Conservation (phyloP, 2,113 vertebrate species). For the Leucoraja erinaceus region DNA sequence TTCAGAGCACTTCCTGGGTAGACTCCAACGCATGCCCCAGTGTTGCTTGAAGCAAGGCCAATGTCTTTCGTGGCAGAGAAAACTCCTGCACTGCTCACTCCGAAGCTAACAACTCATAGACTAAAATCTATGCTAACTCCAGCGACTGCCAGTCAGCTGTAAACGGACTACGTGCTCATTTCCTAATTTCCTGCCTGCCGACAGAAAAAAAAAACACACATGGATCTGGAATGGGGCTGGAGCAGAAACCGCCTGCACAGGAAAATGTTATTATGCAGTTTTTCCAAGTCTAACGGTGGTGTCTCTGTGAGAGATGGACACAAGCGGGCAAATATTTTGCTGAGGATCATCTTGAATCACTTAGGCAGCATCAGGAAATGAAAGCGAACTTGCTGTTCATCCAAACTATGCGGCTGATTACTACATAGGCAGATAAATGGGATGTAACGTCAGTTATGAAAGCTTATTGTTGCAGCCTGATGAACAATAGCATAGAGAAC, state of each 20-base stretch:
- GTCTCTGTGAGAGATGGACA: not conserved
- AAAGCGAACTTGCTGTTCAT: not conserved
- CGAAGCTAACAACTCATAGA: constrained; percentile 49
- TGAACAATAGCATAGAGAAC: not conserved
- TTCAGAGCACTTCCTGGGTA: constrained; percentile 62
- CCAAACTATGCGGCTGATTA: not conserved
- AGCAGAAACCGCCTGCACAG: constrained; percentile 16
- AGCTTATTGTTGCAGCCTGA: not conserved
- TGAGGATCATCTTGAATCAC: not conserved
- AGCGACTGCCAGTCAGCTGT: constrained; percentile 46
- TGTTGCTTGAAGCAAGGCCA: constrained; percentile 55
- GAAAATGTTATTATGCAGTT: not conserved
- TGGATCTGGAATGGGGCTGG: not conserved
- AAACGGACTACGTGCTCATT: constrained; percentile 49
- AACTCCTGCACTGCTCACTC: constrained; percentile 57
- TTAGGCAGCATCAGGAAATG: not conserved
- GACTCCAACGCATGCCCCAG: constrained; percentile 64
- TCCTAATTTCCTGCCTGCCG: constrained; percentile 41
- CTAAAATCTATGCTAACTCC: constrained; percentile 56
- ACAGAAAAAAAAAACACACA: not conserved
- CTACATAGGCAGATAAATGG: not conserved
- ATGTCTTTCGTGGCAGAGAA: constrained; percentile 55
- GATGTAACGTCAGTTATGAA: not conserved
- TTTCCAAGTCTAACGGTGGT: not conserved
- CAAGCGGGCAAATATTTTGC: not conserved